These are phyloP conservation scores for Aelia acuminata DNA, from an alignment of 2,888 invertebrate species.

Conservation along the genomic window DNA sequence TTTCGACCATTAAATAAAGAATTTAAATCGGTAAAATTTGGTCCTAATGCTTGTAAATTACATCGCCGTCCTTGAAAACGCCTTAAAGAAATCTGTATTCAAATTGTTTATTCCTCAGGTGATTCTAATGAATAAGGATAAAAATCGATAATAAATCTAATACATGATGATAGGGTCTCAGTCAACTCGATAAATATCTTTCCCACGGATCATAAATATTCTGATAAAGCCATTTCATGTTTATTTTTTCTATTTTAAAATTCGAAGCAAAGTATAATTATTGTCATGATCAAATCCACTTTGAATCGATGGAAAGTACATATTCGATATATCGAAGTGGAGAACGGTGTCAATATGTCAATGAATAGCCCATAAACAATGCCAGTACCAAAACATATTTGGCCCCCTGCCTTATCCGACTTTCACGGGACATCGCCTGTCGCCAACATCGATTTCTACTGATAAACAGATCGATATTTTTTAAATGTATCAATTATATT, in stretches of 20 bases:
- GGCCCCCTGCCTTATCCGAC: neutral
- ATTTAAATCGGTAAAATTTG: too few relatives aligned
- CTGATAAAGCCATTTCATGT: neutral
- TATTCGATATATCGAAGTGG: neutral
- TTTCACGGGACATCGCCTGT: neutral
- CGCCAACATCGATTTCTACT: neutral
- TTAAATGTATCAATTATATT: neutral
- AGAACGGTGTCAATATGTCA: constrained; percentile 3
- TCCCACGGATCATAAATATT: neutral
- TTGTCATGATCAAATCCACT: neutral
- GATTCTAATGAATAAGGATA: neutral
- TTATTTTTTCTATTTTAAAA: neutral
- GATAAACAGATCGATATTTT: neutral
- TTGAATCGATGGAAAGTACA: neutral
- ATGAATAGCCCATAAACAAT: neutral
- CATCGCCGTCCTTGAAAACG: neutral
- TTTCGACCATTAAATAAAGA: too few relatives aligned
- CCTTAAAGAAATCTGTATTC: neutral
- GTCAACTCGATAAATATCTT: neutral
- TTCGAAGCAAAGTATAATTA: too few relatives aligned
- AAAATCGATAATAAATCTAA: neutral
- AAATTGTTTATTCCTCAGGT: neutral
- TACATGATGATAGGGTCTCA: neutral
- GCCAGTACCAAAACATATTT: constrained; percentile 1
- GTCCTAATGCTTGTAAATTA: too few relatives aligned